Evolutionary conservation across 2,113 vertebrate genomes (phyloP), one percentile per base, ranked within the genome.

Genomic region (Phainopepla nitens): DNA sequence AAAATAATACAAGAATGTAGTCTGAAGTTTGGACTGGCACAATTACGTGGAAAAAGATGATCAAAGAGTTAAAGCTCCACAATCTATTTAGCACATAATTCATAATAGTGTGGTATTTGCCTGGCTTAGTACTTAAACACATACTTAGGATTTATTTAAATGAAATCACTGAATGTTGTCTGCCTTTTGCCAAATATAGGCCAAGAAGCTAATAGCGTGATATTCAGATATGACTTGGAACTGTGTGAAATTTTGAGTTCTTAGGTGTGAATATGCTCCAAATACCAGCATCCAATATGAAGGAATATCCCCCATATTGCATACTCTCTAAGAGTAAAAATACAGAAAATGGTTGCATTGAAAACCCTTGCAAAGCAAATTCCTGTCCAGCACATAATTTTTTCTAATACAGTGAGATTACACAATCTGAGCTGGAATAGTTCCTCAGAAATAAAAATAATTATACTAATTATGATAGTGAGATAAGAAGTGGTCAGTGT

Each of bases 21-120:
- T 54, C 53, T 93, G 57, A 66, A 70, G 88, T 90, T 94, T 96
- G 70, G 31, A 79, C 90, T 97, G 95, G 86, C 70, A 93, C 20
- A 75, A 65, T 61, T 60, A 89, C 1, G 6, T 71, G 89, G 81
- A 93, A 94, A 94, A 87, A 75, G 53, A 65, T 51, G 87, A 93
- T 62, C 8, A 42, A 87, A 89, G 62, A 72, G 31, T 82, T 93
- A 82, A 91, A 89, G 28, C 14, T 84, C 41, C 76, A 51, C 2
- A 4, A 80, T 77, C 58, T 80, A 5, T n/a, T 79, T 58, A 82
- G 56, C 77, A 76, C 57, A 49, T 85, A 89, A 93, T 82, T 87
- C 33, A 73, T 65, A 79, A 88, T 80, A 7, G 36, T 69, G 49
- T 82, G 71, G 79, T 65, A 82, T 93, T 90, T 95, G 36, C 50